phyloP scores from a whole-genome alignment of 1,140 invertebrate genomes.

The Drosophila nikananu region DNA sequence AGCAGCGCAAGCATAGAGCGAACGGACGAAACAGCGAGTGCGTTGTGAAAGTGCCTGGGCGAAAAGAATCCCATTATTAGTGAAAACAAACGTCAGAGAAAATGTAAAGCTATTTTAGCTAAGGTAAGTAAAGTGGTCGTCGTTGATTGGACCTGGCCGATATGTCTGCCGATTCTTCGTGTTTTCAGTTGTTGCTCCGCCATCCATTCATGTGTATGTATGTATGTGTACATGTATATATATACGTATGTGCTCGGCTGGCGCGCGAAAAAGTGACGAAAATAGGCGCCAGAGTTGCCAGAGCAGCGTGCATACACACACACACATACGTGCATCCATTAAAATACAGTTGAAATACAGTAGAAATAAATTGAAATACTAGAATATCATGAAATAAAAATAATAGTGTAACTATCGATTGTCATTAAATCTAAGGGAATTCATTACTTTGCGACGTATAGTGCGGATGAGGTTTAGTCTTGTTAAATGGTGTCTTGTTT shows the following conservation, averaged over 20 bases:
- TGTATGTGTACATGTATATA: conserved; percentile 19
- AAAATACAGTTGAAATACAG: conserved; percentile 7
- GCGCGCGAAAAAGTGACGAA: conserved; percentile 79
- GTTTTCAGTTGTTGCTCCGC: conserved; percentile 16
- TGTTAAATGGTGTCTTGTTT: neutral
- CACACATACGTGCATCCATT: conserved; percentile 1
- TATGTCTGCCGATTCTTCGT: conserved; percentile 2
- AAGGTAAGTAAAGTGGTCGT: conserved; percentile 21
- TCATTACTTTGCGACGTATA: neutral
- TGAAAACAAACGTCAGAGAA: conserved; percentile 30
- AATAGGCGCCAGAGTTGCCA: conserved; percentile 79
- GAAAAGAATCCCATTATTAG: conserved; percentile 16
- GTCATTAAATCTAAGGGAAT: too few species aligned
- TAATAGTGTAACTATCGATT: too few species aligned
- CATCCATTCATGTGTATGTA: conserved; percentile 20
- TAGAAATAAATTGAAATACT: neutral
- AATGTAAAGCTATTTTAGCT: conserved; percentile 41
- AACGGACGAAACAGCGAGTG: conserved; percentile 5
- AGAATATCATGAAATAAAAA: neutral
- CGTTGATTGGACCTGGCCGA: conserved; percentile 7
- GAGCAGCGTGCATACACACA: conserved; percentile 21
- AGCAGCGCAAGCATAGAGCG: conserved; percentile 3
- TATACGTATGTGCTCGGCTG: conserved; percentile 51
- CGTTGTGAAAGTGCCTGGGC: conserved; percentile 45
- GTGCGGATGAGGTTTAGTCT: too few species aligned